These are phyloP conservation scores for Passer montanus DNA, from an alignment of 2,113 vertebrate species.

Conservation along the genomic window DNA sequence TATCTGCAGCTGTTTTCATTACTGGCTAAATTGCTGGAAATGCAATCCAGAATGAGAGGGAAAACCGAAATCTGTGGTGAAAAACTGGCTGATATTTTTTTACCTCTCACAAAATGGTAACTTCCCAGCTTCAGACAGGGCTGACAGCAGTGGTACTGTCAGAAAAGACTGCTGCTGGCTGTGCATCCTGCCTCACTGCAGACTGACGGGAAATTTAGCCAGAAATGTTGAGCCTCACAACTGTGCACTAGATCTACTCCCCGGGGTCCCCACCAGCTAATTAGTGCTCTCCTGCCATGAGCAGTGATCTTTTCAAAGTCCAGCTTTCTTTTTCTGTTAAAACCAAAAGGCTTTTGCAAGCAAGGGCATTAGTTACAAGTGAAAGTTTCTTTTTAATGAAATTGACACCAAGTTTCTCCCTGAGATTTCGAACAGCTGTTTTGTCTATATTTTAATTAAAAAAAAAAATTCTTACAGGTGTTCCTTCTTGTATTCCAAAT, in stretches of 20 bases:
- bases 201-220: not conserved
- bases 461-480: not conserved
- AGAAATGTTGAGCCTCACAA: not conserved
- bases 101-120: not conserved
- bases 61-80: not conserved
- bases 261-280: not conserved
- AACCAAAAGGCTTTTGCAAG: not conserved
- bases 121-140: not conserved
- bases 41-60: not conserved
- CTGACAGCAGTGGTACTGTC: not conserved
- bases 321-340: not conserved
- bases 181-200: not conserved
- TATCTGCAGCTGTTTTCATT: not conserved
- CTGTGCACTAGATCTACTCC: not conserved
- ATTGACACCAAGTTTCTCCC: not conserved
- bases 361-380: not conserved
- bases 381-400: conserved; percentile 19
- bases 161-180: not conserved
- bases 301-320: conserved; percentile 7
- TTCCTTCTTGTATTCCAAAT: not conserved
- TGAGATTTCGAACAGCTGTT: not conserved
- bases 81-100: not conserved
- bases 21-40: not conserved
- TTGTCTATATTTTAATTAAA: not conserved
- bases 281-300: not conserved